A percentile compares a stretch with the other conserved stretches of the same genome.
Conservation (phyloP, 2,113 vertebrate genomes). For the Ginglymostoma cirratum region DNA sequence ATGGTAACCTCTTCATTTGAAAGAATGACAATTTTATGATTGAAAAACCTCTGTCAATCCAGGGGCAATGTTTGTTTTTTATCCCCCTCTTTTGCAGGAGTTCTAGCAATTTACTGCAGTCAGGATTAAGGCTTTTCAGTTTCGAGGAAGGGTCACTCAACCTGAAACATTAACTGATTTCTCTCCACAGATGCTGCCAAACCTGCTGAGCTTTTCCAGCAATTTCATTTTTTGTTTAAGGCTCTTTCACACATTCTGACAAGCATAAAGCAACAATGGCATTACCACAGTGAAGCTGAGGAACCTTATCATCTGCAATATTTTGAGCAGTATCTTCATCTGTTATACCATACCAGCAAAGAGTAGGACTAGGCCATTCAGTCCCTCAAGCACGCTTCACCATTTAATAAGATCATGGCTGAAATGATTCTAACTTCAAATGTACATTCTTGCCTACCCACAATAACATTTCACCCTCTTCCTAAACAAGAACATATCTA, state of each 20-base stretch:
- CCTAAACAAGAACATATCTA: too few relatives aligned
- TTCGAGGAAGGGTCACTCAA: too few relatives aligned
- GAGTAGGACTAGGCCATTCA: too few relatives aligned
- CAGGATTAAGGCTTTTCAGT: too few relatives aligned
- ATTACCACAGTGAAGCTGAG: background rate
- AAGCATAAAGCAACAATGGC: background rate
- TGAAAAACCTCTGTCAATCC: background rate
- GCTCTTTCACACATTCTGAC: background rate
- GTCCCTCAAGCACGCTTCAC: too few relatives aligned
- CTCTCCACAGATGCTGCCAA: too few relatives aligned
- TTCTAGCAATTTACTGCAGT: background rate
- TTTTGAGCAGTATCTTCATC: background rate
- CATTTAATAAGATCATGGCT: too few relatives aligned
- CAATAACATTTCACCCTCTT: too few relatives aligned
- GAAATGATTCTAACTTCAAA: too few relatives aligned
- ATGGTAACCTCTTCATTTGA: background rate
- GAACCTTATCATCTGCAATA: background rate
- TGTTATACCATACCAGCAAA: background rate
- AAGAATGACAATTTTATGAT: background rate
- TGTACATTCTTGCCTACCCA: too few relatives aligned
- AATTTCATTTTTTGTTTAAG: background rate
- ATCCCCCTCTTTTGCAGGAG: background rate
- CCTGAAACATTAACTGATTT: too few relatives aligned
- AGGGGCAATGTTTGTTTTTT: background rate
- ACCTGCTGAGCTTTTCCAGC: too few relatives aligned